Evolutionary conservation across 1,140 invertebrate genomes (phyloP).

Genomic region (Neodiprion virginianus): DNA sequence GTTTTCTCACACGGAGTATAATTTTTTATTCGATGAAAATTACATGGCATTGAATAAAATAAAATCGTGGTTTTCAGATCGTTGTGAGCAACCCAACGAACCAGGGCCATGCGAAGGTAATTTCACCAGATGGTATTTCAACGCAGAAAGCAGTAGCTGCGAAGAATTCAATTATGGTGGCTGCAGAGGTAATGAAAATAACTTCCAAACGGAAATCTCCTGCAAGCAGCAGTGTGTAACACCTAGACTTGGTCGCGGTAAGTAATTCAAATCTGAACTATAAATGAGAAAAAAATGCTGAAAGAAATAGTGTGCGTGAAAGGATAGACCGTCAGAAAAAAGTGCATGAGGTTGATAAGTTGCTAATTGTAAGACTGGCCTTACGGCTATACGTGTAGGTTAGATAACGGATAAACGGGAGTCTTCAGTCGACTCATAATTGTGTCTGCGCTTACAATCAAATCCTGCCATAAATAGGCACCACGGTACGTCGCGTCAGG

Average conservation of each 20-base stretch:
- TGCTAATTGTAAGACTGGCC: too few relatives aligned
- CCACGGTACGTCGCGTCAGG: background rate
- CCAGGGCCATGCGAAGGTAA: conserved; percentile 85
- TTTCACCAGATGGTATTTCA: conserved; percentile 83
- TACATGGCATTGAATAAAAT: conserved; percentile 1
- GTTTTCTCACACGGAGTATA: too few relatives aligned
- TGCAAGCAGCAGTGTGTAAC: conserved; percentile 80
- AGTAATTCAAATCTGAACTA: conserved; percentile 32
- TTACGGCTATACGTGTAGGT: too few relatives aligned
- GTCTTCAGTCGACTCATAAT: background rate
- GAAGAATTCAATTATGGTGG: conserved; percentile 86
- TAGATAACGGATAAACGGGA: background rate
- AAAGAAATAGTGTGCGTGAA: too few relatives aligned
- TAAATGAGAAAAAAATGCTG: background rate
- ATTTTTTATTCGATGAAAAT: too few relatives aligned
- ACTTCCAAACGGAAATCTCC: conserved; percentile 81
- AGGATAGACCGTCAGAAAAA: background rate
- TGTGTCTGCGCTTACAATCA: background rate
- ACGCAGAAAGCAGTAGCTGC: conserved; percentile 74
- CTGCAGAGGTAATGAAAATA: conserved; percentile 89
- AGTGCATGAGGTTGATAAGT: background rate
- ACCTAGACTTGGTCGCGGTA: conserved; percentile 77
- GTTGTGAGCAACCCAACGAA: conserved; percentile 79
- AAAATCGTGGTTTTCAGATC: conserved; percentile 64
- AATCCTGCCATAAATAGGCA: background rate